Percentiles rank a stretch among this genome's conserved stretches.
Evolutionary conservation across 2,113 vertebrate species (phyloP).

Genomic region (Charina bottae): DNA sequence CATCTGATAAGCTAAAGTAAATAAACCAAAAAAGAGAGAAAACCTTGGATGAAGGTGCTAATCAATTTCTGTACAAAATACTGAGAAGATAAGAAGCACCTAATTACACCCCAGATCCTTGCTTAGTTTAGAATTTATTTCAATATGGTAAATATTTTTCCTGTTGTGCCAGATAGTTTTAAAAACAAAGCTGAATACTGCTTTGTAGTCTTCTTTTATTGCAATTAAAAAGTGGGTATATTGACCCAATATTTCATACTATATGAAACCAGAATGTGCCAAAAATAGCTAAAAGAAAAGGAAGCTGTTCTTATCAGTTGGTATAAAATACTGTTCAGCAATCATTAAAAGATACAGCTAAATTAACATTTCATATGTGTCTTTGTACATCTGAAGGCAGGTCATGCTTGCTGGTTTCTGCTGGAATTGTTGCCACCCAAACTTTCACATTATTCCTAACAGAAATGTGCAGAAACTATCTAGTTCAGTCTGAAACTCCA

Average conservation of each 20-base stretch:
- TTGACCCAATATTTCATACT: constrained; percentile 8
- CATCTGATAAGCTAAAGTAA: not conserved
- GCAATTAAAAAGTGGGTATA: constrained; percentile 2
- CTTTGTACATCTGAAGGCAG: not conserved
- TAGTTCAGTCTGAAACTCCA: not conserved
- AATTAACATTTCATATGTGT: constrained; percentile 11
- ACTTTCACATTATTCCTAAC: not conserved
- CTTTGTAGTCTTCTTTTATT: not conserved
- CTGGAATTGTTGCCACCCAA: not conserved
- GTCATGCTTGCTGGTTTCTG: not conserved
- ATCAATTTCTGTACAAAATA: not conserved
- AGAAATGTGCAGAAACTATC: not conserved
- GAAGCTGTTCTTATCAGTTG: not conserved
- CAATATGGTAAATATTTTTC: constrained; percentile 59
- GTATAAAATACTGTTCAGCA: not conserved
- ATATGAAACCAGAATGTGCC: constrained; percentile 11
- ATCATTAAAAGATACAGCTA: not conserved
- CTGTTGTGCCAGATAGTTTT: constrained; percentile 51
- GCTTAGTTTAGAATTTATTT: constrained; percentile 47
- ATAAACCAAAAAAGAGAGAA: not conserved
- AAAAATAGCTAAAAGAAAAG: constrained; percentile 33
- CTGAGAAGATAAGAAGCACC: not conserved
- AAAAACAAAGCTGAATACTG: constrained; percentile 34
- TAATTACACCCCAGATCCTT: constrained; percentile 44
- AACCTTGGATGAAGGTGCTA: not conserved